Evolutionary conservation across 2,797 vertebrate genomes (phyloP).

Genomic region (Antrozous pallidus): DNA sequence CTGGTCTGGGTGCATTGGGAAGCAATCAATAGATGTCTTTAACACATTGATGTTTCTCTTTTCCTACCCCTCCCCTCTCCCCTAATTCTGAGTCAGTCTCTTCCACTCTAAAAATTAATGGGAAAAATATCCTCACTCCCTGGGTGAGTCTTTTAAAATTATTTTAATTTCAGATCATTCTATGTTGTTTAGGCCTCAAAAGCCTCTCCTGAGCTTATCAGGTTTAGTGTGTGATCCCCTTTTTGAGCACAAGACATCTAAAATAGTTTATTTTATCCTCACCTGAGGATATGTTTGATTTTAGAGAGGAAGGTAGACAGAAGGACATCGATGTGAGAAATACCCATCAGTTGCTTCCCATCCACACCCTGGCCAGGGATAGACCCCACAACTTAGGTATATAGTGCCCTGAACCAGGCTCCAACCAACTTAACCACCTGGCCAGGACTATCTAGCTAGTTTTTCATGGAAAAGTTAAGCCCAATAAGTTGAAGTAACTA

Average conservation of each 20-base stretch:
- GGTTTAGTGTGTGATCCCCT: background rate
- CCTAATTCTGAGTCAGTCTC: too few relatives aligned
- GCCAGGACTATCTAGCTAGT: background rate
- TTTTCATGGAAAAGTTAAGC: background rate
- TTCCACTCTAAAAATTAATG: too few relatives aligned
- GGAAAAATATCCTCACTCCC: too few relatives aligned
- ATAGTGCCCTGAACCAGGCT: background rate
- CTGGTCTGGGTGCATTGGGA: too few relatives aligned
- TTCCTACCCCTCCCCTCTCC: too few relatives aligned
- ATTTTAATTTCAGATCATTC: background rate
- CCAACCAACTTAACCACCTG: background rate
- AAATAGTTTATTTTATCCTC: background rate
- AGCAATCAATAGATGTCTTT: too few relatives aligned
- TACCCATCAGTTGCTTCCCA: background rate
- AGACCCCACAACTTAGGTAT: background rate
- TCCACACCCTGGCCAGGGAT: background rate
- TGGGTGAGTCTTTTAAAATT: too few relatives aligned
- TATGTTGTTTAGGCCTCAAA: background rate
- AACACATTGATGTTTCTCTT: too few relatives aligned
- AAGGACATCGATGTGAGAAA: background rate
- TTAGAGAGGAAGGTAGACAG: background rate
- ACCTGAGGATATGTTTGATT: background rate
- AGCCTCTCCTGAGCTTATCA: background rate
- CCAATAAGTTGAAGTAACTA: background rate
- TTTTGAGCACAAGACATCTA: background rate